phyloP scores from a whole-genome alignment of 1,140 invertebrate genomes.

The Oedothorax gibbosus region DNA sequence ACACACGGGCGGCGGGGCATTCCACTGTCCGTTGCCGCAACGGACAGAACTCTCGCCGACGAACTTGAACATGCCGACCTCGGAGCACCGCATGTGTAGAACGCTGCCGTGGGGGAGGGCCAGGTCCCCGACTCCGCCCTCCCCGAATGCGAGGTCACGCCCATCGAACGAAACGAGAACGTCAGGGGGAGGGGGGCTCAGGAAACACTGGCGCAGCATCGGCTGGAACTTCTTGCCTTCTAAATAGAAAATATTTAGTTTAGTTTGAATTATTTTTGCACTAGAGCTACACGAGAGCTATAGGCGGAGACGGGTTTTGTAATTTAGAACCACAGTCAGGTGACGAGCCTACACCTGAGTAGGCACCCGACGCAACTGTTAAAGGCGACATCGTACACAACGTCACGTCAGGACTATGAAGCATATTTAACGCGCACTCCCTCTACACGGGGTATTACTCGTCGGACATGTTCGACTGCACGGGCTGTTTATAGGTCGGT shows the following conservation, averaged over 20 bases:
- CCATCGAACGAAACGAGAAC: slow-evolving; percentile 59
- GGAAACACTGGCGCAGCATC: slow-evolving; percentile 73
- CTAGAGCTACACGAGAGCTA: too few relatives aligned
- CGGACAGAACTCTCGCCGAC: slow-evolving; percentile 76
- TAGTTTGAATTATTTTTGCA: too few relatives aligned
- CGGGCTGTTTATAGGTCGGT: too few relatives aligned
- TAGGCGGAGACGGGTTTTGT: too few relatives aligned
- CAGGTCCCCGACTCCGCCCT: slow-evolving; percentile 43
- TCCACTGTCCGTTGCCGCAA: slow-evolving; percentile 85
- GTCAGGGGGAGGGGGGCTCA: slow-evolving; percentile 66
- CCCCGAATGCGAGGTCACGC: slow-evolving; percentile 22
- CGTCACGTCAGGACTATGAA: too few relatives aligned
- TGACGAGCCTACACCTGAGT: too few relatives aligned
- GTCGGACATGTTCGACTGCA: too few relatives aligned
- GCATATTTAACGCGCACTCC: too few relatives aligned
- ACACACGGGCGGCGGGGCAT: slow-evolving; percentile 79
- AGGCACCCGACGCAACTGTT: too few relatives aligned
- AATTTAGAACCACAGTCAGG: too few relatives aligned
- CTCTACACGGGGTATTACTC: too few relatives aligned
- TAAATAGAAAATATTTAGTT: background rate
- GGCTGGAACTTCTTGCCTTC: slow-evolving; percentile 73
- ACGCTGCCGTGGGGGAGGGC: slow-evolving; percentile 58
- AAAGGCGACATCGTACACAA: too few relatives aligned
- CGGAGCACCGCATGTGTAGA: slow-evolving; percentile 75
- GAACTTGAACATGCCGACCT: slow-evolving; percentile 85